Percentiles rank a stretch among this genome's conserved stretches.
These are phyloP conservation scores for Ictalurus furcatus DNA, from an alignment of 2,113 vertebrate species.

Conservation along the genomic window DNA sequence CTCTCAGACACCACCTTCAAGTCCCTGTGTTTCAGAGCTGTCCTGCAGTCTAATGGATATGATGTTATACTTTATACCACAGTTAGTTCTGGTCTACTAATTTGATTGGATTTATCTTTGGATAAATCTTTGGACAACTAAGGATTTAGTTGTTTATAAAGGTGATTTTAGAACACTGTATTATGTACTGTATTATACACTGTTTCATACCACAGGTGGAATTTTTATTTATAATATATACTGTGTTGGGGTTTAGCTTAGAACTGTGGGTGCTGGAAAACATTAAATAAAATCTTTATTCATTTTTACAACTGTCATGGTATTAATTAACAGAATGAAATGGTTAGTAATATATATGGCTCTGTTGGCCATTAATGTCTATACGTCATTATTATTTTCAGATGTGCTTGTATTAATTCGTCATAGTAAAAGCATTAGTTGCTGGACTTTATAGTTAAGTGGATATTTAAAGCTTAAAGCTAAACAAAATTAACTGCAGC, in stretches of 20 bases:
- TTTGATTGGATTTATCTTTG: not conserved
- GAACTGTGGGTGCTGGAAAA: too few species aligned
- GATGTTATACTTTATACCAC: not conserved
- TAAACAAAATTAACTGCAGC: not conserved
- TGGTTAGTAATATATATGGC: not conserved
- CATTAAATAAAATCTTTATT: too few species aligned
- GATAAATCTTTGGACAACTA: too few species aligned
- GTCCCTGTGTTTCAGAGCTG: not conserved
- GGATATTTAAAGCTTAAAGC: not conserved
- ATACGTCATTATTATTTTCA: not conserved
- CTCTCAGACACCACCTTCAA: too few species aligned
- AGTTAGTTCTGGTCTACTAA: not conserved
- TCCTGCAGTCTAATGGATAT: not conserved
- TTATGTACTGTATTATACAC: too few species aligned
- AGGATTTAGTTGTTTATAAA: too few species aligned
- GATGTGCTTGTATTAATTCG: not conserved
- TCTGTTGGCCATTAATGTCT: not conserved
- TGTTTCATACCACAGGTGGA: too few species aligned
- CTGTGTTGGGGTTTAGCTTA: too few species aligned
- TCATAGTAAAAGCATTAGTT: not conserved
- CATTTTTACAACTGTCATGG: too few species aligned
- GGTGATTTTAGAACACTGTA: too few species aligned
- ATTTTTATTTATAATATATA: too few species aligned
- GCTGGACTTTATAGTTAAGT: not conserved
- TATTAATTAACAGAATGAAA: too few species aligned